phyloP scores from a whole-genome alignment of 2,797 vertebrate genomes.

The Alca torda region DNA sequence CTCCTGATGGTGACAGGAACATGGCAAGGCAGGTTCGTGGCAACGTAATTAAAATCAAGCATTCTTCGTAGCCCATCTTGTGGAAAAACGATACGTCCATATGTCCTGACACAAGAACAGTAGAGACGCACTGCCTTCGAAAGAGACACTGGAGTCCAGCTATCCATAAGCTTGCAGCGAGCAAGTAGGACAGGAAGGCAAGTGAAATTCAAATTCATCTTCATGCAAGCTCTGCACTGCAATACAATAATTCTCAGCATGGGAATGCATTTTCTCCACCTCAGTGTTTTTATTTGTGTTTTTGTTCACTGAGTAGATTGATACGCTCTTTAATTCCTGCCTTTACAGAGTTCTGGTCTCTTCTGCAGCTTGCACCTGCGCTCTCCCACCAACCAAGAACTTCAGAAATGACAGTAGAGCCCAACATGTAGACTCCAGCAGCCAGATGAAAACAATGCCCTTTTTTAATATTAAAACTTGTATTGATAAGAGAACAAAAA shows the following conservation, averaged over 20 bases:
- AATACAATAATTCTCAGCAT: background rate
- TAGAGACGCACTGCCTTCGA: background rate
- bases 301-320: background rate
- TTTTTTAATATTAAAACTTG: background rate
- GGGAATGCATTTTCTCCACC: background rate
- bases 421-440: background rate
- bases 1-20: background rate
- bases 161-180: background rate
- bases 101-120: background rate
- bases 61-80: background rate
- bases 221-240: background rate
- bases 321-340: background rate
- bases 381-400: background rate
- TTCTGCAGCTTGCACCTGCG: background rate
- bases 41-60: background rate
- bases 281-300: background rate
- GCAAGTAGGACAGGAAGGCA: background rate
- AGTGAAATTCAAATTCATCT: background rate
- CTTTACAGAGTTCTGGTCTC: background rate
- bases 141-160: background rate
- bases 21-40: background rate
- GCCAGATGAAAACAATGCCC: constrained; percentile 25
- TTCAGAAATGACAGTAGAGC: background rate
- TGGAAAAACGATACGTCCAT: background rate
- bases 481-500: constrained; percentile 38